These are phyloP conservation scores for Ormyrus thymus DNA, from an alignment of 2,888 invertebrate species.

Conservation along the genomic window DNA sequence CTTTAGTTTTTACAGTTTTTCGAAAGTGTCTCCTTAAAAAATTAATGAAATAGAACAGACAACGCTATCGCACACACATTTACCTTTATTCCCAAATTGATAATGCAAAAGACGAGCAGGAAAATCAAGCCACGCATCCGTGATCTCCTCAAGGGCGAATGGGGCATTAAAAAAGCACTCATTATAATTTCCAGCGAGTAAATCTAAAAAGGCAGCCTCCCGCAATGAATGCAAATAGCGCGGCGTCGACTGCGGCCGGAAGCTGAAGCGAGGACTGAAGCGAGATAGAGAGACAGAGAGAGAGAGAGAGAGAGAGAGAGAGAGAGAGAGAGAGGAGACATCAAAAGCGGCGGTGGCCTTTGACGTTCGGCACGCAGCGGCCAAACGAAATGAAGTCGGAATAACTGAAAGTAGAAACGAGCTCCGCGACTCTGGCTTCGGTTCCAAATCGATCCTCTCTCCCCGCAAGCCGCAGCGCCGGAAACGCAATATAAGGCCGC, in stretches of 20 bases:
- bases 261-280: no score
- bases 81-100: no score
- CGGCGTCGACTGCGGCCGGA: no score
- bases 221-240: no score
- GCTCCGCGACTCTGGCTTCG: no score
- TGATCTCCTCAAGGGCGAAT: neutral
- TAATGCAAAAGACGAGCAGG: no score
- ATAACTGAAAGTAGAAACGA: constrained; percentile 31
- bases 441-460: neutral
- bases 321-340: neutral
- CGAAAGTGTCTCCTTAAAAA: no score
- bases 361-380: neutral
- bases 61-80: no score
- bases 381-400: constrained; percentile 36
- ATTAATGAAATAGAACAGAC: no score
- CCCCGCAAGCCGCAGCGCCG: neutral
- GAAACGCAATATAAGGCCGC: constrained; percentile 13
- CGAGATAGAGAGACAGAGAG: no score
- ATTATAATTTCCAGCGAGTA: neutral
- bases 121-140: no score
- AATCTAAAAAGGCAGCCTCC: neutral
- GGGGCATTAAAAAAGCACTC: neutral
- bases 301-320: constrained; percentile 3
- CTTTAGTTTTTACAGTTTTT: no score
- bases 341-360: constrained; percentile 1